These are phyloP conservation scores for Limenitis camilla DNA, from an alignment of 2,888 invertebrate genomes.

Conservation along the genomic window DNA sequence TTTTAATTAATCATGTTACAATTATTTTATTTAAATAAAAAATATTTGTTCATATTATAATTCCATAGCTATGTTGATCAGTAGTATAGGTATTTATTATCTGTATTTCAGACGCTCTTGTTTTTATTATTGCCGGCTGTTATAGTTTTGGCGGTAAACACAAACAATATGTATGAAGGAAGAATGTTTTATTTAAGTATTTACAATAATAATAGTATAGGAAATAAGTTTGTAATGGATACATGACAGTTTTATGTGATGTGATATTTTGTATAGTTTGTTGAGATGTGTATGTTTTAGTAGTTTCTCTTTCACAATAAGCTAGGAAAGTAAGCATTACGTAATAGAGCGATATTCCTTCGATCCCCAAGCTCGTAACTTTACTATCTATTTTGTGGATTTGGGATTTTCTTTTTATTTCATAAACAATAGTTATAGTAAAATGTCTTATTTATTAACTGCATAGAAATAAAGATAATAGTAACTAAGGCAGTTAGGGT, in stretches of 20 bases:
- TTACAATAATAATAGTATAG: no score
- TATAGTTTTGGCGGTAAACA: no score
- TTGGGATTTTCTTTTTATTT: not conserved
- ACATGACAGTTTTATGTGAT: not conserved
- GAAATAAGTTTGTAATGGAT: no score
- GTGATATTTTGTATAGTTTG: not conserved
- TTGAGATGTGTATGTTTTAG: not conserved
- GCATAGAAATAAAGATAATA: constrained; percentile 4
- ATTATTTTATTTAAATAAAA: no score
- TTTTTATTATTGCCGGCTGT: no score
- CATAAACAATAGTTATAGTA: not conserved
- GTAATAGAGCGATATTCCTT: not conserved
- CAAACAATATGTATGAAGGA: no score
- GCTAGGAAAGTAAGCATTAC: not conserved
- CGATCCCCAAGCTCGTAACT: not conserved
- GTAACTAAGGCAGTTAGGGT: constrained; percentile 11
- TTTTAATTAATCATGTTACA: no score
- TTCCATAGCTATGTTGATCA: no score
- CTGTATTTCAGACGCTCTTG: no score
- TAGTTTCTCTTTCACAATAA: not conserved
- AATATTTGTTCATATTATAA: no score
- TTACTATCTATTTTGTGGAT: not conserved
- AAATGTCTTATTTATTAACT: not conserved
- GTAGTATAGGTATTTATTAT: no score
- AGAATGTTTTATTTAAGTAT: no score